Conservation (phyloP, 2,888 invertebrate species). For the Chrysodeixis includens region DNA sequence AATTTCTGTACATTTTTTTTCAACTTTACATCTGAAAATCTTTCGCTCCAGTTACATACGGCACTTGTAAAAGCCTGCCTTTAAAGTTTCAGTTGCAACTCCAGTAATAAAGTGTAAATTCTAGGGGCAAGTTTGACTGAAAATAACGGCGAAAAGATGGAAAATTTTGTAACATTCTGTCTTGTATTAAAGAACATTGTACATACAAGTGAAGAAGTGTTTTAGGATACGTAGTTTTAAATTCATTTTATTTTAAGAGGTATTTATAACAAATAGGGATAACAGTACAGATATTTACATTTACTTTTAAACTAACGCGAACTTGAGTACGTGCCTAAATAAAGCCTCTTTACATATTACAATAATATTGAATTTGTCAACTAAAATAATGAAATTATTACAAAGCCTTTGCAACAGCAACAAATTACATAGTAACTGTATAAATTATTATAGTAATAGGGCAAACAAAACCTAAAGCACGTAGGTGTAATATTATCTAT, state of each 20-base stretch:
- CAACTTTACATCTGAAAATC: conserved; percentile 23
- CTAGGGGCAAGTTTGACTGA: conserved; percentile 19
- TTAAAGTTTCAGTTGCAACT: conserved; percentile 33
- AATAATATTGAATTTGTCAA: too few relatives aligned
- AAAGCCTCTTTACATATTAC: too few relatives aligned
- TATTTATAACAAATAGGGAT: too few relatives aligned
- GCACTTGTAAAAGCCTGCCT: conserved; percentile 31
- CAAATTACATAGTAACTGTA: background rate
- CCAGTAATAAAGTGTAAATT: conserved; percentile 32
- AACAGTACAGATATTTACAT: too few relatives aligned
- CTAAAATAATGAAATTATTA: background rate
- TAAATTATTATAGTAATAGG: background rate
- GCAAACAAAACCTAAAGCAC: background rate
- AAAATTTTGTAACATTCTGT: conserved; percentile 14
- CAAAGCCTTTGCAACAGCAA: background rate
- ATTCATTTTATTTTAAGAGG: background rate
- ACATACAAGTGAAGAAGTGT: background rate
- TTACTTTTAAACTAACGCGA: too few relatives aligned
- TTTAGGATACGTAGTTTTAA: background rate
- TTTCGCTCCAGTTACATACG: conserved; percentile 37
- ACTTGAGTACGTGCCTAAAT: too few relatives aligned
- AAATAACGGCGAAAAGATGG: conserved; percentile 5
- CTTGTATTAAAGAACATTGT: conserved; percentile 8
- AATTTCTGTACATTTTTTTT: conserved; percentile 30
- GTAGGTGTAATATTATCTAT: background rate